Percentiles rank a stretch among this genome's conserved stretches.
These are phyloP conservation scores for Enteromius fasciolatus DNA, from an alignment of 2,797 vertebrate genomes.

Conservation along the genomic window DNA sequence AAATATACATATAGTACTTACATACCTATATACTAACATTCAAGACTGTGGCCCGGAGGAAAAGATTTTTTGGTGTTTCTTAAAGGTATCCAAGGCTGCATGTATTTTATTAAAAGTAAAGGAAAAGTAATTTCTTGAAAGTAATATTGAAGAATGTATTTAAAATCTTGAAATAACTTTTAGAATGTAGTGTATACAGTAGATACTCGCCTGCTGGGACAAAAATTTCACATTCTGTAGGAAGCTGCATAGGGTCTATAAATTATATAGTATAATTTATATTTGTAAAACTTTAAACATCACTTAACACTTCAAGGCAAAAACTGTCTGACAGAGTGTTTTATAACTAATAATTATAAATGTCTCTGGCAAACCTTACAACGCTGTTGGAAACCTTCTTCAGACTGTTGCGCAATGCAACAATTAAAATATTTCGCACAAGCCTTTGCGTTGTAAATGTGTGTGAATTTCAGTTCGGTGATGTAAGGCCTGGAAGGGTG, in stretches of 20 bases:
- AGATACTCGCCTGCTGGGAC: neutral
- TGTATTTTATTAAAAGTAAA: neutral
- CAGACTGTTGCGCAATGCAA: constrained; percentile 21
- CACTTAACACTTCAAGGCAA: constrained; percentile 5
- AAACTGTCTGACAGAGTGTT: neutral
- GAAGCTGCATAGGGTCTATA: neutral
- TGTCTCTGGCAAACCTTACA: constrained; percentile 3
- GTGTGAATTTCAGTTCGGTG: constrained; percentile 18
- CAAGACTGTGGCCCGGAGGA: neutral
- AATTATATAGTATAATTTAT: neutral
- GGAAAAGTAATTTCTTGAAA: no score
- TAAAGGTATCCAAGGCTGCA: neutral
- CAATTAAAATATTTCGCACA: constrained; percentile 26
- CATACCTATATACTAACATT: neutral
- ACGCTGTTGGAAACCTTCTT: constrained; percentile 14
- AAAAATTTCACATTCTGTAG: neutral
- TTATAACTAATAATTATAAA: constrained; percentile 26
- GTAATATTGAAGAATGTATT: neutral
- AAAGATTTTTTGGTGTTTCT: neutral
- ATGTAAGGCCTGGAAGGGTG: neutral
- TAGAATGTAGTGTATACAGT: neutral
- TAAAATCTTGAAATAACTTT: neutral
- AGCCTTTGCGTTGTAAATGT: constrained; percentile 8
- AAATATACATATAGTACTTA: neutral
- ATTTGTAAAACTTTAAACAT: constrained; percentile 23